Base-by-base conservation (phyloP, 2,797 vertebrate species). In the Anas georgica region DNA sequence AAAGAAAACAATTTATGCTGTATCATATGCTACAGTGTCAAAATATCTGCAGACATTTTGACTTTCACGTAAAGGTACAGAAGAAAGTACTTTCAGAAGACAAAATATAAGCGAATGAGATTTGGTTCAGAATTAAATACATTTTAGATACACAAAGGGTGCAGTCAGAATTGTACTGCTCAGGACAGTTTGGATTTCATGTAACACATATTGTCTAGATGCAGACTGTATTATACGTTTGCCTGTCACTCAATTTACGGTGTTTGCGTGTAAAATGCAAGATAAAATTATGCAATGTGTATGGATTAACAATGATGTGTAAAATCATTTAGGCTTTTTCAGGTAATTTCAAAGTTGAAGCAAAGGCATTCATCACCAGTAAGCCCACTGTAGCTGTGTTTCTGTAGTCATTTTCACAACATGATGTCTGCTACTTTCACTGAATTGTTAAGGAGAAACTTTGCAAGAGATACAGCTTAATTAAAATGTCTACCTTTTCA, bases 211-310 rank as follows among this genome's bases (percentile, higher is more conserved):
- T 56, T 84, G 50, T 77, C 46, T 86, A 25, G 23, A 66, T 50
- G 59, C 67, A 95, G 95, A 62, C 56, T 82, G 87, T 83, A 86
- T 46, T 13, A 39, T 90, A 75, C 83, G 83, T 86, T 94, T 97
- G 86, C 85, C 78, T 95, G 91, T 90, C 96, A 88, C 68, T 82
- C 81, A 90, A 90, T 96, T 97, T 95, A 96, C 64, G 74, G 55
- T 16, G 45, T 66, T 80, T 92, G 77, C 58, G 72, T 96, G 83
- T 90, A 96, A 96, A 92, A 83, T 80, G 75, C 89, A 96, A 97
- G 62, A 92, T 72, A 66, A 97, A 97, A 92, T 84, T 85, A 92
- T 88, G 87, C 79, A 73, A 91, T 91, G 59, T 56, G 72, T 63
- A 75, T 43, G 55, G 72, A 85, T 81, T 83, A 74, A 94, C 85